These are phyloP conservation scores for Phortica okadai DNA, from an alignment of 2,888 invertebrate genomes.

Conservation along the genomic window DNA sequence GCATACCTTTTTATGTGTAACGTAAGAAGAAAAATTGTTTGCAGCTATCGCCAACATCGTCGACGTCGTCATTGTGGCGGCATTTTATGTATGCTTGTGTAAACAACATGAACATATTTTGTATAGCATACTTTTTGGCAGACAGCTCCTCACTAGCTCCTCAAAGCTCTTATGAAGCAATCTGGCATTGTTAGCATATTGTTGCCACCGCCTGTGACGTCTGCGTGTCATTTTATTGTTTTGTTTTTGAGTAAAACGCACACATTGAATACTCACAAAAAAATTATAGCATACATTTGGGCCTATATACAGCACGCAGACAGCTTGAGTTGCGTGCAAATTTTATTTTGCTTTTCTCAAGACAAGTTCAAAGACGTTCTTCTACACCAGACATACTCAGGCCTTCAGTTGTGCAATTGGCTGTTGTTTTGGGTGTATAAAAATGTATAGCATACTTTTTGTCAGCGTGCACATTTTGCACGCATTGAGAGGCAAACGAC, in stretches of 20 bases:
- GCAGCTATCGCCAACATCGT: conserved; percentile 37
- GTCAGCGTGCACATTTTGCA: conserved; percentile 29
- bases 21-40: conserved; percentile 17
- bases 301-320: neutral
- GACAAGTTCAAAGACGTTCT: conserved; percentile 9
- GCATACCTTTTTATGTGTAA: neutral
- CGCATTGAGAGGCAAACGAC: neutral
- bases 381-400: neutral
- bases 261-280: neutral
- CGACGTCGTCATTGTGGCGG: conserved; percentile 28
- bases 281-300: conserved; percentile 10
- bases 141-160: conserved; percentile 2
- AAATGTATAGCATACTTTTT: conserved; percentile 33
- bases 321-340: conserved; percentile 8
- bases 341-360: neutral
- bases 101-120: conserved; percentile 54
- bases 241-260: conserved; percentile 3
- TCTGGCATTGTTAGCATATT: conserved; percentile 17
- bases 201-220: conserved; percentile 40
- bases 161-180: conserved; percentile 10
- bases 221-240: conserved; percentile 32
- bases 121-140: conserved; percentile 52
- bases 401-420: conserved; percentile 13
- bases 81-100: conserved; percentile 52
- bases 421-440: conserved; percentile 32